Evolutionary conservation across 1,140 invertebrate genomes (phyloP), one percentile per base, ranked within the genome.

Genomic region (Pogonomyrmex barbatus): DNA sequence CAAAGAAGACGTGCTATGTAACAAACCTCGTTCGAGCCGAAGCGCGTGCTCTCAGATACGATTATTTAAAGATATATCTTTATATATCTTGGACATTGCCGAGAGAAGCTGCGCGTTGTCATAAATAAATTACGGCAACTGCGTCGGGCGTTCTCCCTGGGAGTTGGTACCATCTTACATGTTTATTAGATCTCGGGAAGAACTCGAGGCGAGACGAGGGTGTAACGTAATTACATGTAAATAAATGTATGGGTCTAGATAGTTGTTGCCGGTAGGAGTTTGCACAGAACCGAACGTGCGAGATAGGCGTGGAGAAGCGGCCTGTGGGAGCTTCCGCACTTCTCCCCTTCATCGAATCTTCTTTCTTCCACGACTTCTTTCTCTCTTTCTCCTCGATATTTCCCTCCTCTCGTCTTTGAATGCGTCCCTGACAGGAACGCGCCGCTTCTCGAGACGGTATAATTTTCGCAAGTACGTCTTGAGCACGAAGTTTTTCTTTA

Each of bases 401-500:
- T 8, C 9, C n/a, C 12, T 10, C 42, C 6, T 14, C 42, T 60
- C 42, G 52, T 68, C 63, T 83, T 84, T n/a, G 33, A 24, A 60
- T 24, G 42, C 54, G 52, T 84, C 50, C 24, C 17, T 79, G 58
- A 52, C 56, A 68, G 47, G 10, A 24, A n/a, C n/a, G 33, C 45
- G n/a, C 33, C 24, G 24, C 36, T 30, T n/a, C 63, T 73, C 78
- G 71, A 90, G 88, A 90, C 90, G 85, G 90, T 92, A 93, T 94
- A 93, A 93, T 93, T 93, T 89, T 94, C 91, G 82, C 83, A 85
- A 92, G 88, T 90, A 90, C 90, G 91, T 92, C 91, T 89, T 8
- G 65, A 68, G 42, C 14, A 36, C 86, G 56, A 94, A 94, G 88
- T 93, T 94, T 94, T 93, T 93, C 94, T 93, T 94, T 94, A 94